Conservation (phyloP, 2,113 vertebrate genomes). For the Stegastes partitus region DNA sequence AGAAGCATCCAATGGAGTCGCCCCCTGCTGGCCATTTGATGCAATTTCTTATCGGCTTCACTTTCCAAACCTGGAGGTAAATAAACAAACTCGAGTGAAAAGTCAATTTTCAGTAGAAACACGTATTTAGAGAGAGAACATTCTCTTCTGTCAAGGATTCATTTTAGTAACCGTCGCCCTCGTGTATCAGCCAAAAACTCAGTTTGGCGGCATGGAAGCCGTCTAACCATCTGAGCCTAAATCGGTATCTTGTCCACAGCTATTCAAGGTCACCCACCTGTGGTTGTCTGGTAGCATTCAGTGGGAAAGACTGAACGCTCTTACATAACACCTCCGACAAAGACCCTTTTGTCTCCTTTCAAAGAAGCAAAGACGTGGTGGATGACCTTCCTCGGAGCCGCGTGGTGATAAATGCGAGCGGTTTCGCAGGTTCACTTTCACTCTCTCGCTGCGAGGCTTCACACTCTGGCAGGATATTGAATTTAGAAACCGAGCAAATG, state of each 20-base stretch:
- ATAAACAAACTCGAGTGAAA: no score
- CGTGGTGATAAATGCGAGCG: slow-evolving; percentile 17
- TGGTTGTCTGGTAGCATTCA: slow-evolving; percentile 27
- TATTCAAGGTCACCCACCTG: slow-evolving; percentile 34
- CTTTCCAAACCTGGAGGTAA: no score
- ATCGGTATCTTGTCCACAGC: slow-evolving; percentile 5
- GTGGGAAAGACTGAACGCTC: slow-evolving; percentile 15
- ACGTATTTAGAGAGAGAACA: no score
- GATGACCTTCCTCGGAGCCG: slow-evolving; percentile 47
- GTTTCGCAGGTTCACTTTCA: slow-evolving; percentile 32
- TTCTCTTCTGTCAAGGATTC: no score
- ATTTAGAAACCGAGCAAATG: slow-evolving; percentile 34
- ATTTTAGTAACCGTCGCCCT: neutral
- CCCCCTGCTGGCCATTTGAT: no score
- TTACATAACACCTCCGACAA: slow-evolving; percentile 11
- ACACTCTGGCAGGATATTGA: slow-evolving; percentile 48
- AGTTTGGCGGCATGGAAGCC: neutral
- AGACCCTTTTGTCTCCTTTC: slow-evolving; percentile 23
- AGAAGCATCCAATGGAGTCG: no score
- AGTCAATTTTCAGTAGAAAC: no score
- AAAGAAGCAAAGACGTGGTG: slow-evolving; percentile 1
- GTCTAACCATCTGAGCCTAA: neutral
- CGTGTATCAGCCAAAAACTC: neutral
- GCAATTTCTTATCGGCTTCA: no score
- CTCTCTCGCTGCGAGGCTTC: neutral